These are phyloP conservation scores for Eulemur rubriventer DNA, from an alignment of 2,797 vertebrate genomes.

Conservation along the genomic window DNA sequence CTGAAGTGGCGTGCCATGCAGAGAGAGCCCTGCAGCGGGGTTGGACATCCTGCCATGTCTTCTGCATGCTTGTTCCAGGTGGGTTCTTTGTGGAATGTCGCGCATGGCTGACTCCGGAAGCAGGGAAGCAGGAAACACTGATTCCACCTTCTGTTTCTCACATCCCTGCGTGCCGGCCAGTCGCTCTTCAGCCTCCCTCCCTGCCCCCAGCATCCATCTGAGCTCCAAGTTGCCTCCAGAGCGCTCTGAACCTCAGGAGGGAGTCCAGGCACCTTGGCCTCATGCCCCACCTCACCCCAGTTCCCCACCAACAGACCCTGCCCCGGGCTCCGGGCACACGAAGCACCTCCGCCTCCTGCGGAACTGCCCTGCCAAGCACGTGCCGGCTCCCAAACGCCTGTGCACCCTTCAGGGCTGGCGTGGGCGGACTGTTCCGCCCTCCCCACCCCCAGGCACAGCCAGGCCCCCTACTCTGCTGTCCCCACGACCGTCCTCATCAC, in stretches of 20 bases:
- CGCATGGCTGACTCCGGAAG: background rate
- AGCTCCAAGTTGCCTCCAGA: background rate
- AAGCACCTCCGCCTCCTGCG: background rate
- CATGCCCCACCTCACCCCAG: background rate
- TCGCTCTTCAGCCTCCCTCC: background rate
- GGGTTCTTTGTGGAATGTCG: background rate
- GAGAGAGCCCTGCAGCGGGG: background rate
- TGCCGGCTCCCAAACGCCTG: background rate
- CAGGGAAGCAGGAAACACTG: background rate
- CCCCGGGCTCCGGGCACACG: background rate
- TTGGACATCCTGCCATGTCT: background rate
- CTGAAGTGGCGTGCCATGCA: background rate
- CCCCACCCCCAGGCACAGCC: background rate
- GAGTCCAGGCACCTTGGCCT: background rate
- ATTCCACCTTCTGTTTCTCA: background rate
- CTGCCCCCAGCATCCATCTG: background rate
- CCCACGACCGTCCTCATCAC: background rate
- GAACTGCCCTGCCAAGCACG: background rate
- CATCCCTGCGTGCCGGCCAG: background rate
- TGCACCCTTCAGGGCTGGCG: background rate
- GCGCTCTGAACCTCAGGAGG: background rate
- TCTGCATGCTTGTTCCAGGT: background rate
- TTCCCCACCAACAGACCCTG: background rate
- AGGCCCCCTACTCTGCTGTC: background rate
- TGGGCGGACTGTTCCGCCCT: background rate